Evolutionary conservation across 2,113 vertebrate genomes (phyloP).

Genomic region (Stercorarius parasiticus): DNA sequence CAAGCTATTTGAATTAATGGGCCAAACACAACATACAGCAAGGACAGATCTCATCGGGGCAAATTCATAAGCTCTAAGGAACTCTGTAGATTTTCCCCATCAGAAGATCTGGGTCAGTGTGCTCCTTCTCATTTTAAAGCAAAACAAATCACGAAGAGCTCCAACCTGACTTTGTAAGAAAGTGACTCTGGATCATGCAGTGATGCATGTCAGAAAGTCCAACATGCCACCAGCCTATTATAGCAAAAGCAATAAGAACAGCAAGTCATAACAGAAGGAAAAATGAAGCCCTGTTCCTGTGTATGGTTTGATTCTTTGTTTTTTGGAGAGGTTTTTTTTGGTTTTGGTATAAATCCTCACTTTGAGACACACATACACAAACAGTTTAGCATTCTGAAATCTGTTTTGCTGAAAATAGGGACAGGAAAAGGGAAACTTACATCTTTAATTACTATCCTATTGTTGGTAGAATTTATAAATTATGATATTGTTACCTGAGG

Average conservation of each 20-base stretch:
- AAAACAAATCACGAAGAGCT: conserved; percentile 24
- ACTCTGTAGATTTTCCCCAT: not conserved
- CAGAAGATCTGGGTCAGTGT: not conserved
- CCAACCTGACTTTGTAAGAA: not conserved
- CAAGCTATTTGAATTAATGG: not conserved
- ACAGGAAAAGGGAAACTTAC: conserved; percentile 26
- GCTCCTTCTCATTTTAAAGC: conserved; percentile 8
- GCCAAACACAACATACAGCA: not conserved
- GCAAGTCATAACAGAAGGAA: conserved; percentile 52
- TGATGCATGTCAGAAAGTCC: not conserved
- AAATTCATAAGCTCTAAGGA: not conserved
- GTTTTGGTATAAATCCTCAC: conserved; percentile 20
- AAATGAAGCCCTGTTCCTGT: not conserved
- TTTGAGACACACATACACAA: not conserved
- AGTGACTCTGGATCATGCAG: not conserved
- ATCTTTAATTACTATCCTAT: conserved; percentile 71
- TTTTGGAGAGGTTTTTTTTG: not conserved
- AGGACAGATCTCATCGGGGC: not conserved
- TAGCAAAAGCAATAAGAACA: not conserved
- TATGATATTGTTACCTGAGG: conserved; percentile 78
- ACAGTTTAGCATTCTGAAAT: conserved; percentile 23
- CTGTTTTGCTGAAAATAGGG: conserved; percentile 37
- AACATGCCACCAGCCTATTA: not conserved
- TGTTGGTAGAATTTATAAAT: conserved; percentile 75
- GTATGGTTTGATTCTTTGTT: not conserved